These are phyloP conservation scores for Prochilodus magdalenae DNA, from an alignment of 2,113 vertebrate genomes.

Conservation along the genomic window DNA sequence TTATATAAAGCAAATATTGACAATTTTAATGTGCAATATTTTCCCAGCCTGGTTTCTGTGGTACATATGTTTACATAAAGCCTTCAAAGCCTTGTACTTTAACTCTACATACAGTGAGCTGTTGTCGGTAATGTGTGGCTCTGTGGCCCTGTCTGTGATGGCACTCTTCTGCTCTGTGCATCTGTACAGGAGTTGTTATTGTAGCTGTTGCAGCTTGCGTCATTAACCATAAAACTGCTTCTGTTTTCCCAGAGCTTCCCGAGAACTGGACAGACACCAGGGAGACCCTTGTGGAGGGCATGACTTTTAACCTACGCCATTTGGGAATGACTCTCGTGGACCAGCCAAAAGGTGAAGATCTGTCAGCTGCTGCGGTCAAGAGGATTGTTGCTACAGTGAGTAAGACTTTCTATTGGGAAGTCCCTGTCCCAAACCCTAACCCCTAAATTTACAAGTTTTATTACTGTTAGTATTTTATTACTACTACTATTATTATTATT, in stretches of 20 bases:
- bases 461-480: no score
- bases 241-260: conserved; percentile 81
- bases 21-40: background rate
- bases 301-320: conserved; percentile 94
- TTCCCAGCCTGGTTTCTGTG: background rate
- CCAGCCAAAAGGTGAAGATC: conserved; percentile 92
- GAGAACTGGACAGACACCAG: conserved; percentile 96
- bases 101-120: conserved; percentile 1
- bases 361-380: conserved; percentile 88
- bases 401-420: no score
- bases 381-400: conserved; percentile 92
- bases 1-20: background rate
- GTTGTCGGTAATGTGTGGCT: background rate
- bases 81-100: background rate
- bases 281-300: conserved; percentile 91
- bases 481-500: no score
- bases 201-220: background rate
- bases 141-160: background rate
- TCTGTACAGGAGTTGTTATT: background rate
- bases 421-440: no score
- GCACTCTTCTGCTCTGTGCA: background rate
- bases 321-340: conserved; percentile 95
- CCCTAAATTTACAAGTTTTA: no score
- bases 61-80: background rate
- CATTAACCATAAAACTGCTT: background rate